Conservation (phyloP, 92 coral and sea anemone species). For the Epizoanthus stellaris region DNA sequence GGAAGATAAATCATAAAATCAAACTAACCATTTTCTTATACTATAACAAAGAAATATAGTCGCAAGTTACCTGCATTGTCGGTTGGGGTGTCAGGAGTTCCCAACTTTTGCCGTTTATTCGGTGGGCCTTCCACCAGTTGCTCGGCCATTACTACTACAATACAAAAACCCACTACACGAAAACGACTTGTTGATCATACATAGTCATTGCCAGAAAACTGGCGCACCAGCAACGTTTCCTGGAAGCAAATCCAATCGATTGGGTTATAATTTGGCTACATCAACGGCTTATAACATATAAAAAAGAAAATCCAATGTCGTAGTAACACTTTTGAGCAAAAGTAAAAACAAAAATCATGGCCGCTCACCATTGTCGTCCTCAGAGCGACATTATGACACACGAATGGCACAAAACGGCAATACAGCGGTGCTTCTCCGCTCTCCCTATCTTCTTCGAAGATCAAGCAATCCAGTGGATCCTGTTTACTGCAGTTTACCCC, state of each 20-base stretch:
- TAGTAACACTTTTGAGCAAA: constrained; percentile 91
- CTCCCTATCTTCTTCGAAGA: constrained; percentile 76
- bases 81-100: constrained; percentile 99
- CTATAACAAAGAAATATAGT: constrained; percentile 17
- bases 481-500: constrained; percentile 60
- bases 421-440: constrained; percentile 75
- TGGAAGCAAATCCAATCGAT: constrained; percentile 86
- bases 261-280: constrained; percentile 69
- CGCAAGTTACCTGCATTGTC: constrained; percentile 95
- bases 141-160: constrained; percentile 99
- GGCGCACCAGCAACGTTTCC: constrained; percentile 82
- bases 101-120: constrained; percentile 97
- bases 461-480: constrained; percentile 64
- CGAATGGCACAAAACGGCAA: constrained; percentile 91
- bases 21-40: constrained; percentile 17
- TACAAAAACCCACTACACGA: constrained; percentile 99
- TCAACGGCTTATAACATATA: constrained; percentile 52
- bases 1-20: constrained; percentile 61
- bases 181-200: constrained; percentile 99
- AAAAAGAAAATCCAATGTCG: constrained; percentile 71
- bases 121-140: constrained; percentile 99
- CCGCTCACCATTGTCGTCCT: constrained; percentile 99
- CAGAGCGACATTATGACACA: constrained; percentile 97
- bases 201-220: constrained; percentile 93
- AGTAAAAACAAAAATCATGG: constrained; percentile 99